phyloP scores from a whole-genome alignment of 1,140 invertebrate genomes.

The Papilio helenus region DNA sequence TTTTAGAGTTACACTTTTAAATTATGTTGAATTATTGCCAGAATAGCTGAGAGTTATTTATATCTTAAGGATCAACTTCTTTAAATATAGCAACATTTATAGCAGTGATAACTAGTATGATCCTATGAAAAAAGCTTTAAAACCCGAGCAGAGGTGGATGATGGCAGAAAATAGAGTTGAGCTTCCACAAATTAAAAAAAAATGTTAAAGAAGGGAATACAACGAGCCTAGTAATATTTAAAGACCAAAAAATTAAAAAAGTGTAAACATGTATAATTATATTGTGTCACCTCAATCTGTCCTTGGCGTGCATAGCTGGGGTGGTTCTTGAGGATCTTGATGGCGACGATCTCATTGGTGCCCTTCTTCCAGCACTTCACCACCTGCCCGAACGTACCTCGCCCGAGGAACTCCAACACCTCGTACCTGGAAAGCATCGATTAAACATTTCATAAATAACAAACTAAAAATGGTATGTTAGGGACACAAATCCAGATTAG shows the following conservation, averaged over 20 bases:
- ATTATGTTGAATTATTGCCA: background rate
- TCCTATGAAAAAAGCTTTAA: no score
- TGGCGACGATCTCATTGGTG: slow-evolving; percentile 99
- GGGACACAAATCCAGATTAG: no score
- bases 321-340: slow-evolving; percentile 99
- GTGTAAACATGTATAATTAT: background rate
- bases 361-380: slow-evolving; percentile 99
- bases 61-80: no score
- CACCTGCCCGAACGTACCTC: slow-evolving; percentile 99
- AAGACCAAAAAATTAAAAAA: no score
- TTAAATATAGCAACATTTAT: no score
- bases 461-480: no score
- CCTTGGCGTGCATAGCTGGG: slow-evolving; percentile 99
- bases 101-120: no score
- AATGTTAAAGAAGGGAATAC: no score
- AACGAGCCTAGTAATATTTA: no score
- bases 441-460: background rate
- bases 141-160: no score
- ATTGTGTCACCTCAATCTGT: slow-evolving; percentile 95
- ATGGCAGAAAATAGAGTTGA: no score
- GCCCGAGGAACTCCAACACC: slow-evolving; percentile 98
- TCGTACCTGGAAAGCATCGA: slow-evolving; percentile 72
- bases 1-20: slow-evolving; percentile 5
- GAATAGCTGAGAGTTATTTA: background rate
- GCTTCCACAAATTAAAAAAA: no score